Conservation (phyloP, 2,888 invertebrate species). For the Eupithecia subfuscata region DNA sequence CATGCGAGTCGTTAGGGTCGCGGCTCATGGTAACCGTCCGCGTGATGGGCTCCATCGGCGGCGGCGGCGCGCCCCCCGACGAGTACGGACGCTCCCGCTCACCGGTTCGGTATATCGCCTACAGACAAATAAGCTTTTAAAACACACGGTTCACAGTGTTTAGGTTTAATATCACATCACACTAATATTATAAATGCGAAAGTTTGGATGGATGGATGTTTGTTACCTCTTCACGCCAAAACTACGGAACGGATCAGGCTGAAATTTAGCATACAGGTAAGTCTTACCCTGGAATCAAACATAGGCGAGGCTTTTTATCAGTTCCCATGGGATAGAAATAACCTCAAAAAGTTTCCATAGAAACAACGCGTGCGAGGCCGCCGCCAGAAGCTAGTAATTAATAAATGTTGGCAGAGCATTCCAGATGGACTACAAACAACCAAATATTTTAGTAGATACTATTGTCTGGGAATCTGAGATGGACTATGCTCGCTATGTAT, state of each 20-base stretch:
- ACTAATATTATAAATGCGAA: too few species aligned
- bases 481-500: not conserved
- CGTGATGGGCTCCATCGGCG: slow-evolving; percentile 89
- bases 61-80: slow-evolving; percentile 84
- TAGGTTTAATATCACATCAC: not conserved
- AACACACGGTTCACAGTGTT: not conserved
- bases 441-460: not conserved
- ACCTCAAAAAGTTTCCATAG: too few species aligned
- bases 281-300: too few species aligned
- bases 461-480: not conserved
- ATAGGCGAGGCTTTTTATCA: too few species aligned
- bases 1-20: slow-evolving; percentile 91
- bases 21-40: slow-evolving; percentile 94
- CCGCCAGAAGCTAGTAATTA: too few species aligned
- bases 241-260: too few species aligned
- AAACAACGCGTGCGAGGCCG: too few species aligned
- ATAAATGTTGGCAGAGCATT: not conserved
- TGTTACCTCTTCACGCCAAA: too few species aligned
- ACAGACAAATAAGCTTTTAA: not conserved
- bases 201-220: too few species aligned
- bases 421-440: not conserved
- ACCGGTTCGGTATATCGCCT: slow-evolving; percentile 84
- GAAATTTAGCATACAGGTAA: too few species aligned
- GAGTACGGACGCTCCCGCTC: slow-evolving; percentile 83
- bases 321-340: too few species aligned